Evolutionary conservation across 1,140 invertebrate genomes (phyloP), one percentile per base, ranked within the genome.

Genomic region (Platyscapa corneri): DNA sequence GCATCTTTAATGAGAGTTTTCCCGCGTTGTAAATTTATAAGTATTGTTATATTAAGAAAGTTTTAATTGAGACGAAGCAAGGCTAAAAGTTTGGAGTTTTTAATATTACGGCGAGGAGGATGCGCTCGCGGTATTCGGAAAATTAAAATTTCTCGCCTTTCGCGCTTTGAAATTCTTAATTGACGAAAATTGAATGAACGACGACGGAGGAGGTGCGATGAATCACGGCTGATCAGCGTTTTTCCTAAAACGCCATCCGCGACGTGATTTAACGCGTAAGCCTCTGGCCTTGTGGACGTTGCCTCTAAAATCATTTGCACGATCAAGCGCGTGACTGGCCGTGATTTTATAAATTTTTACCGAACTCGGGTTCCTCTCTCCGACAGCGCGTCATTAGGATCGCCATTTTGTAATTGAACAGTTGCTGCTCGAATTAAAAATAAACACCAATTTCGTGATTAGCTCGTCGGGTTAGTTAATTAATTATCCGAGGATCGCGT

Each of bases 1-100:
- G 3, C 20, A 12, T 23, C 37, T 74, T 74, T 74, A 74, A 74
- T n/a, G 70, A 74, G 39, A 18, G 5, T n/a, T 74, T 74, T 23
- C 23, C 16, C 8, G 0, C 37, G 5, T 39, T n/a, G 1, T 18
- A 12, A 23, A n/a, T 74, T 42, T 42, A 42, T 27, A 74, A 42
- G 39, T 74, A 74, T 42, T 42, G 39, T 74, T 42, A 42, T 74
- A 74, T 42, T 74, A 74, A 74, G 42, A 74, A 42, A 74, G 37
- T 42, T 74, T 74, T 39, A 74, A 74, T 74, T 42, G n/a, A 74
- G 34, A 42, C 30, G 20, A 74, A 74, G 39, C 12, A 10, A 39
- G 23, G 20, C 39, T 74, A 10, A 42, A 42, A 42, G 1, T 67
- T 74, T 20, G 34, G 39, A 20, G 32, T 72, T 72, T 72, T 18